Base-by-base conservation (phyloP, 2,797 vertebrate species). In the Carapus acus region DNA sequence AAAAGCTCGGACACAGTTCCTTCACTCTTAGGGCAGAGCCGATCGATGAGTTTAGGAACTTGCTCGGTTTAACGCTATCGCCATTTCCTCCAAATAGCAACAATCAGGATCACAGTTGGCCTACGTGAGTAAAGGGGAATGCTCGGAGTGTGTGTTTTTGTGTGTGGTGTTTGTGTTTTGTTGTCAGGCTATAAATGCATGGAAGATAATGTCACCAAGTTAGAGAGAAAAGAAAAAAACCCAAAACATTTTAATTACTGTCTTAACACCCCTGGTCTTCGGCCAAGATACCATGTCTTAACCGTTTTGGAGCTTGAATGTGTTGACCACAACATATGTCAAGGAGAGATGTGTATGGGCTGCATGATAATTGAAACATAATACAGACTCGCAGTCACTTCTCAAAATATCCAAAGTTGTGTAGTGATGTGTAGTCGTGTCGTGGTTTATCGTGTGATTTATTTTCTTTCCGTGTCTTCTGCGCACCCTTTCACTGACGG, bases 101-200 rank as follows among this genome's bases (percentile, higher is more conserved):
- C 86, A 88, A 82, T 68, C 85, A 85, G 88, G 87, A 88, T 18
- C 79, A 74, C 87, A 88, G 80, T 83, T 89, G 68, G 87, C 87
- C 69, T 88, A 85, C 84, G 88, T 90, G 82, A 90, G 88, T 90
- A 88, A 85, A 77, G 77, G 76, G 80, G 67, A 81, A 81, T 80
- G 68, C 78, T 69, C 62, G 66, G 63, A 65, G 76, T 85, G 75
- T 80, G 69, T 78, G 80, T n/a, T n/a, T n/a, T n/a, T 83, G 67
- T 83, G 65, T 71, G 80, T 79, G 71, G 47, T 74, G 77, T 78
- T 76, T 63, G 56, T 71, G 76, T 83, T 74, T 86, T n/a, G 67
- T 71, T 69, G 54, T 50, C 68, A 66, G 54, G 62, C 62, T 78
- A 78, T 65, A 73, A 66, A 63, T 88, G 87, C 87, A 88, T 88